These are phyloP conservation scores for Solea solea DNA, from an alignment of 2,113 vertebrate species.

Conservation along the genomic window DNA sequence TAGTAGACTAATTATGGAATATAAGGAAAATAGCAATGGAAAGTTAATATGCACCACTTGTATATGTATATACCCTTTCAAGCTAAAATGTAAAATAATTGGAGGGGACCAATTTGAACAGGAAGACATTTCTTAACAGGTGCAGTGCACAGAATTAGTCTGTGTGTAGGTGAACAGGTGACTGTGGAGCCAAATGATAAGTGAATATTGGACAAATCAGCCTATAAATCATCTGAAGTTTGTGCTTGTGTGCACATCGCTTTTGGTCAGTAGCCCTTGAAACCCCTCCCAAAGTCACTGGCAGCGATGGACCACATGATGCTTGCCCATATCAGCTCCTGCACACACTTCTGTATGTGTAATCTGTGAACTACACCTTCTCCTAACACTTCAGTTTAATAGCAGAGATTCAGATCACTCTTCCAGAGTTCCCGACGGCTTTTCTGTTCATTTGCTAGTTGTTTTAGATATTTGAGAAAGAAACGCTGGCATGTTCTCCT, in stretches of 20 bases:
- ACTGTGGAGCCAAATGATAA: slow-evolving; percentile 15
- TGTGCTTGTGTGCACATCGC: not conserved
- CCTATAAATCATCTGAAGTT: slow-evolving; percentile 23
- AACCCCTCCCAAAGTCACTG: slow-evolving; percentile 33
- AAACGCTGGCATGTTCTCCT: slow-evolving; percentile 5
- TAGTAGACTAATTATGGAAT: not conserved
- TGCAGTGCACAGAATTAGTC: no score
- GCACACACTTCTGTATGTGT: not conserved
- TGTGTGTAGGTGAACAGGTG: slow-evolving; percentile 10
- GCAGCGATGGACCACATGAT: not conserved
- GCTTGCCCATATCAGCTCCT: not conserved
- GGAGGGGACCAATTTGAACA: no score
- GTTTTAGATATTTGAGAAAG: slow-evolving; percentile 12
- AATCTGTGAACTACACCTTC: not conserved
- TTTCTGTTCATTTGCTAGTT: not conserved
- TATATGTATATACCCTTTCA: no score
- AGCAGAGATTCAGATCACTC: no score
- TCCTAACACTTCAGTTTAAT: not conserved
- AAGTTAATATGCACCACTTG: no score
- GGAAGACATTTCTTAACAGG: no score
- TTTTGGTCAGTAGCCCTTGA: not conserved
- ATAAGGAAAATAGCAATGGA: no score
- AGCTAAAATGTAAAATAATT: no score
- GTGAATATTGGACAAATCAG: slow-evolving; percentile 27
- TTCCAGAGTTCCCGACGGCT: not conserved